Conservation (phyloP, 2,888 invertebrate species). For the Actias luna region DNA sequence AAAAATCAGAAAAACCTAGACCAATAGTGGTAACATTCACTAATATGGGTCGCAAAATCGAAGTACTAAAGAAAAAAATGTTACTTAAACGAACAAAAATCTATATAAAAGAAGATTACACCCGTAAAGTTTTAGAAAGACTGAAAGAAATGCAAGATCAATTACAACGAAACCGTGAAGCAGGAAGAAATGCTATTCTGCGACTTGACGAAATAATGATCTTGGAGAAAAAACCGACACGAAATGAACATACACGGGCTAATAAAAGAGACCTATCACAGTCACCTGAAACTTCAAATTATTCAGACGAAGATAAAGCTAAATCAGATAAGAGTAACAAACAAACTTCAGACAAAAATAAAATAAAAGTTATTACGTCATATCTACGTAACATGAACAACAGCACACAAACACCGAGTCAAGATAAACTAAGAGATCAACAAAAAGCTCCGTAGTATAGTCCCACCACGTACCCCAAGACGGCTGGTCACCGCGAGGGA, state of each 20-base stretch:
- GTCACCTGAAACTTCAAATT: not conserved
- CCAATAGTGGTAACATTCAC: no score
- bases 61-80: no score
- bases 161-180: no score
- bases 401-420: not conserved
- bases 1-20: not conserved
- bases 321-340: not conserved
- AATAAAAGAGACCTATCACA: not conserved
- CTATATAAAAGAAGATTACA: no score
- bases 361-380: not conserved
- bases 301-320: not conserved
- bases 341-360: not conserved
- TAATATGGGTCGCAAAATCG: no score
- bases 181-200: not conserved
- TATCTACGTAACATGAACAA: not conserved
- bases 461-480: not conserved
- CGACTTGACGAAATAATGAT: not conserved
- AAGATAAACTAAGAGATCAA: not conserved
- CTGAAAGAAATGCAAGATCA: no score
- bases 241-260: not conserved
- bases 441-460: not conserved
- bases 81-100: no score
- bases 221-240: not conserved
- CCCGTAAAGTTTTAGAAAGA: no score
- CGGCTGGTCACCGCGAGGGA: not conserved